Percentiles rank a stretch among this genome's conserved stretches.
These are phyloP conservation scores for Nomada goodeniana DNA, from an alignment of 2,888 invertebrate genomes.

Conservation along the genomic window DNA sequence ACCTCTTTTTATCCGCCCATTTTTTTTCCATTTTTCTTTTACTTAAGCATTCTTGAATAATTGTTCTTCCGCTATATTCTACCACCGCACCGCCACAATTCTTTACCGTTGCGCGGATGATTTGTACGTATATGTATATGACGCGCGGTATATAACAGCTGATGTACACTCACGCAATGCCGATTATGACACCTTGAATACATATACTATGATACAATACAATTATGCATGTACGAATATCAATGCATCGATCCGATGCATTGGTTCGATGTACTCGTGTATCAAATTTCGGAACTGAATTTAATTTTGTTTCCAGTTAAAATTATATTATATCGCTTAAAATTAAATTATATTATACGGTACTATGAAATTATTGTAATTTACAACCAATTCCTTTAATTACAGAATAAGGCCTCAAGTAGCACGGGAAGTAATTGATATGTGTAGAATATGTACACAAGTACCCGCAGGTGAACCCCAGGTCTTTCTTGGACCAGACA, in stretches of 20 bases:
- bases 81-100: too few relatives aligned
- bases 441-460: slow-evolving; percentile 96
- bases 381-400: slow-evolving; percentile 63
- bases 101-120: background rate
- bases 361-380: background rate
- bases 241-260: background rate
- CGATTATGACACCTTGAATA: background rate
- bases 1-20: background rate
- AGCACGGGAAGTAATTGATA: slow-evolving; percentile 96
- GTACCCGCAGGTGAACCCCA: slow-evolving; percentile 96
- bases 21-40: too few relatives aligned
- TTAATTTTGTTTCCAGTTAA: background rate
- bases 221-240: background rate
- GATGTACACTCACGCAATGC: slow-evolving; percentile 13
- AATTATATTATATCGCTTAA: background rate
- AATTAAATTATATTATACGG: too few relatives aligned
- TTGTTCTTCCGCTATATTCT: background rate
- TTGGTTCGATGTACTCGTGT: background rate
- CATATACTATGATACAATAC: slow-evolving; percentile 29
- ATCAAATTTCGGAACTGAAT: slow-evolving; percentile 1
- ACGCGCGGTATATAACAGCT: slow-evolving; percentile 31
- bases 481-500: slow-evolving; percentile 95
- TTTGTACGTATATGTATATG: background rate
- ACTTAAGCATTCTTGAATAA: background rate
- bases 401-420: slow-evolving; percentile 97